Base-by-base conservation (phyloP, 2,888 invertebrate species). In the Ormyrus nitidulus region DNA sequence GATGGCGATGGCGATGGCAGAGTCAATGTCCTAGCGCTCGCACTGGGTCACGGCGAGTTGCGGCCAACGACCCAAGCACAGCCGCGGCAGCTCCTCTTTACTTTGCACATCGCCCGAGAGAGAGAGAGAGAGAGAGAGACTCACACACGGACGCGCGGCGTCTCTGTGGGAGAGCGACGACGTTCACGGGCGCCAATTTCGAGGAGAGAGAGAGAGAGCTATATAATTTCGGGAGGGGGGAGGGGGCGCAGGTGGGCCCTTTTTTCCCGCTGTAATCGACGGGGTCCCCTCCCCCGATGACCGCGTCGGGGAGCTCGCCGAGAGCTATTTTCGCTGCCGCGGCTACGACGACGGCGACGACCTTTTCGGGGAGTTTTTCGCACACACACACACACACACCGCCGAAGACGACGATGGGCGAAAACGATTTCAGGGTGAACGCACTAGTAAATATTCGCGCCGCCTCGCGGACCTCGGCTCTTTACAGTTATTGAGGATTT, bases 21-120 rank as follows among this genome's bases (percentile, higher is more conserved):
- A 90, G 90, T 90, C 90, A 90, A 90, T 90, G 90, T 90, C 90
- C 90, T 90, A 88, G 86, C 87, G 87, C 88, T 88, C 90, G 90
- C 89, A 90, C 90, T 90, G 90, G 90, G 90, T 90, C 90, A 90
- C 90, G 90, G 90, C 90, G 89, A 90, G 89, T 87, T 88, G 88
- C 89, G 90, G 90, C 87, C 90, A 90, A 88, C 88, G 90, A 90
- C 89, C 90, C 88, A 85, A 34, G 87, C 88, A 89, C 34, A 34
- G 34, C 3, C 34, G 62, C 66, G 62, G 58, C 53, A 62, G 69
- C 83, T 83, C 81, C 83, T 81, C 80, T 82, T 73, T 79, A 79
- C 83, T 83, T 82, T 82, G 82, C 79, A 79, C 83, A 78, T 80
- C 81, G 79, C 56, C 61, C 6, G 68, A 76, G 73, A 56, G 76